Evolutionary conservation across 2,888 invertebrate species (phyloP).

Genomic region (Athripsodes cinereus): DNA sequence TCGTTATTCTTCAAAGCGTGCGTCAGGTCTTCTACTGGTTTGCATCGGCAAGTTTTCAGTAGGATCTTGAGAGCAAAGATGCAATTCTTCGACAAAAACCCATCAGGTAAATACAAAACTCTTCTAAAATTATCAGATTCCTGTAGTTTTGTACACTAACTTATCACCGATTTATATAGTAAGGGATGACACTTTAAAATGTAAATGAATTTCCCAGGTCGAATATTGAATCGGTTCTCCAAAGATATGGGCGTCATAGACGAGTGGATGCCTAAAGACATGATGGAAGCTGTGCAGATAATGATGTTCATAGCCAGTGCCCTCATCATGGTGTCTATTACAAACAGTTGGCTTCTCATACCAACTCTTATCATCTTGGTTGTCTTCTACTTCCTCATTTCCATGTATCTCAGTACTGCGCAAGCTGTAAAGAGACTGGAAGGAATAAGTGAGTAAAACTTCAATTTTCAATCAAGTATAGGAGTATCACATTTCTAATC

Average conservation of each 20-base stretch:
- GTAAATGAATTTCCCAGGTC: slow-evolving; percentile 32
- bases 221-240: slow-evolving; percentile 64
- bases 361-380: slow-evolving; percentile 50
- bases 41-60: slow-evolving; percentile 71
- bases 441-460: slow-evolving; percentile 47
- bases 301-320: slow-evolving; percentile 58
- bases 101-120: slow-evolving; percentile 54
- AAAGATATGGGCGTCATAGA: slow-evolving; percentile 60
- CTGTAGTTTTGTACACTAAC: too few species aligned
- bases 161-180: too few species aligned
- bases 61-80: slow-evolving; percentile 63
- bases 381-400: slow-evolving; percentile 52
- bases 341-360: slow-evolving; percentile 54
- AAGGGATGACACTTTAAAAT: not conserved
- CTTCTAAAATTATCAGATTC: not conserved
- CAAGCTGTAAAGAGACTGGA: slow-evolving; percentile 58
- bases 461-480: too few species aligned
- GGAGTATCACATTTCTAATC: too few species aligned
- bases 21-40: slow-evolving; percentile 58
- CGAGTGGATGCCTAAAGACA: slow-evolving; percentile 43
- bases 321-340: slow-evolving; percentile 52
- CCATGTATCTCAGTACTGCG: slow-evolving; percentile 57
- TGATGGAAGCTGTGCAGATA: slow-evolving; percentile 44
- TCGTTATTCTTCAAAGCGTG: slow-evolving; percentile 54
- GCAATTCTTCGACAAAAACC: slow-evolving; percentile 72